Conservation (phyloP, 2,888 invertebrate species). For the Eupithecia inturbata region DNA sequence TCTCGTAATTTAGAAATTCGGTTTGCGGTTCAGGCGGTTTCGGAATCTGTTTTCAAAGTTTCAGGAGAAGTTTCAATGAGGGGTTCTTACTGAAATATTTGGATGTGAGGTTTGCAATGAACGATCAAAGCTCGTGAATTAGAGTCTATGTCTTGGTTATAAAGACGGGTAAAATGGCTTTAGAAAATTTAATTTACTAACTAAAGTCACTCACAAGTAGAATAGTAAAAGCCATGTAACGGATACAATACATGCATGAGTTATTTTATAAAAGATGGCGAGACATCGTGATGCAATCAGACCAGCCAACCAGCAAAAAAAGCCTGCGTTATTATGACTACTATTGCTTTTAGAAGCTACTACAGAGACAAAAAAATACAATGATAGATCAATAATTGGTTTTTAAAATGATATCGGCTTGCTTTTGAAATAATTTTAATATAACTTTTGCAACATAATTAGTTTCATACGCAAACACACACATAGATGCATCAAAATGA, state of each 20-base stretch:
- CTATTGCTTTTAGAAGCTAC: no score
- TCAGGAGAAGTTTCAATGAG: conserved; percentile 8
- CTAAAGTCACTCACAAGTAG: no score
- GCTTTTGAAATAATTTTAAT: no score
- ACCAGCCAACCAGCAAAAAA: neutral
- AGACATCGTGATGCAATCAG: neutral
- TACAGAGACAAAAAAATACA: no score
- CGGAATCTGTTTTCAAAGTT: conserved; percentile 36
- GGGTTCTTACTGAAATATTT: conserved; percentile 28
- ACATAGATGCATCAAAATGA: neutral
- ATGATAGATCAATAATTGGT: no score
- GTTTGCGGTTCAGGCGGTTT: conserved; percentile 26
- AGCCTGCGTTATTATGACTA: no score
- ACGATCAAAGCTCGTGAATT: neutral
- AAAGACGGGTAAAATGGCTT: neutral
- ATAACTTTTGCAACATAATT: no score
- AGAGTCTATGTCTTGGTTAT: neutral
- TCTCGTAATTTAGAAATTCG: conserved; percentile 50
- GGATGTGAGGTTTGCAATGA: conserved; percentile 24
- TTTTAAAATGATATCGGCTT: no score
- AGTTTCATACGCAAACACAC: no score
- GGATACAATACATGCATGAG: no score
- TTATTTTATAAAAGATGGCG: neutral
- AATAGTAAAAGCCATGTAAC: no score
- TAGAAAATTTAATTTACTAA: no score